phyloP scores from a whole-genome alignment of 2,797 vertebrate genomes.

The Eulemur albifrons region DNA sequence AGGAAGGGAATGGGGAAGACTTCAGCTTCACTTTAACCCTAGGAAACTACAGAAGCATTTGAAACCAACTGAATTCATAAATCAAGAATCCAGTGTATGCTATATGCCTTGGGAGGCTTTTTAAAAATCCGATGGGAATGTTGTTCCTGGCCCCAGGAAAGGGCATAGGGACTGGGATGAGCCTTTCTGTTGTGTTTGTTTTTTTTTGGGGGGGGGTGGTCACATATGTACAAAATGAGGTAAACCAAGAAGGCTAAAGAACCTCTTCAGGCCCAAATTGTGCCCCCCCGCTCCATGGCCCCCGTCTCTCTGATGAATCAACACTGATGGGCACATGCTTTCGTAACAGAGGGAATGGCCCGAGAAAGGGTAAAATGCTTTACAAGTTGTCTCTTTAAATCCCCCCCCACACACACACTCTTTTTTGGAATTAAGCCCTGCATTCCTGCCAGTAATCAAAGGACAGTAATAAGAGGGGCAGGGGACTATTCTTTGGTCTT shows the following conservation, averaged over 20 bases:
- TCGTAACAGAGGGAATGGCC: neutral
- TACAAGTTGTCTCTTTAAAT: too few species aligned
- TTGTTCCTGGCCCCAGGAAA: neutral
- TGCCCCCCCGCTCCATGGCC: accelerated
- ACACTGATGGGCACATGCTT: neutral
- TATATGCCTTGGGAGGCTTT: neutral
- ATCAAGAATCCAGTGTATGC: neutral
- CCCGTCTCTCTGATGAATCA: neutral
- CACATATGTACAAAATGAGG: neutral
- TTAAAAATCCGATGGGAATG: neutral
- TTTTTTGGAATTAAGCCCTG: too few species aligned
- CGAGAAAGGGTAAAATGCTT: too few species aligned
- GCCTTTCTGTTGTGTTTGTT: neutral
- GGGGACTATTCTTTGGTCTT: too few species aligned
- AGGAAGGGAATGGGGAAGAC: neutral
- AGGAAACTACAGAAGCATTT: neutral
- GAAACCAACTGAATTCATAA: neutral
- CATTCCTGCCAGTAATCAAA: too few species aligned
- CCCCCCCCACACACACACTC: too few species aligned
- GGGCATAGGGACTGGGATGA: neutral
- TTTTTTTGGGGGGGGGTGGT: neutral
- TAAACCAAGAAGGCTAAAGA: neutral
- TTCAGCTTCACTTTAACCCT: neutral
- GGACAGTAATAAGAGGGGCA: too few species aligned
- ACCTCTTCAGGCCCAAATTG: neutral